These are phyloP conservation scores for Actinemys pallida DNA, from an alignment of 2,113 vertebrate genomes.

Conservation along the genomic window DNA sequence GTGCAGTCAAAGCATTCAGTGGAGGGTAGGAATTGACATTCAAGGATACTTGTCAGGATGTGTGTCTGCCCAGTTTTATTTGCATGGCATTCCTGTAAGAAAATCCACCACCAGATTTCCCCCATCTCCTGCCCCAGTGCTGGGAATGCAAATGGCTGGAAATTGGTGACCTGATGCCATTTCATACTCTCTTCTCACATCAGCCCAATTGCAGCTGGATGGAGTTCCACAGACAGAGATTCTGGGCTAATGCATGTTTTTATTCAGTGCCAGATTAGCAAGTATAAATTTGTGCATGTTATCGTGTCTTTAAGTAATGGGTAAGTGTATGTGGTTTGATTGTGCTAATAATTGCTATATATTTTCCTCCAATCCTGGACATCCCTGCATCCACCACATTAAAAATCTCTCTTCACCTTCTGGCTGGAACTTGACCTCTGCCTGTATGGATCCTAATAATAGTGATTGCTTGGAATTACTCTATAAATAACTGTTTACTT, in stretches of 20 bases:
- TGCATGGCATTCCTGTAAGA: background rate
- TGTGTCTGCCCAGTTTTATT: background rate
- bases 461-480: slow-evolving; percentile 20
- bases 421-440: slow-evolving; percentile 31
- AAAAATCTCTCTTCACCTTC: slow-evolving; percentile 27
- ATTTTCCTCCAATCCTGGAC: slow-evolving; percentile 16
- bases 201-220: background rate
- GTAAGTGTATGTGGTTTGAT: background rate
- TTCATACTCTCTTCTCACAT: background rate
- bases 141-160: background rate
- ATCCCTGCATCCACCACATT: background rate
- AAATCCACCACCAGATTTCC: background rate
- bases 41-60: background rate
- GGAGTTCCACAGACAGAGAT: background rate
- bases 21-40: background rate
- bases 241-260: background rate
- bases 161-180: background rate
- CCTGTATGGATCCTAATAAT: slow-evolving; percentile 36
- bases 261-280: background rate
- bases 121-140: background rate
- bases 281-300: background rate
- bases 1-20: background rate
- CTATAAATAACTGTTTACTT: slow-evolving; percentile 51
- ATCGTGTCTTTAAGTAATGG: background rate
- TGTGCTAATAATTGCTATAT: background rate